These are phyloP conservation scores for Varanus komodoensis DNA, from an alignment of 2,113 vertebrate genomes.

Conservation along the genomic window DNA sequence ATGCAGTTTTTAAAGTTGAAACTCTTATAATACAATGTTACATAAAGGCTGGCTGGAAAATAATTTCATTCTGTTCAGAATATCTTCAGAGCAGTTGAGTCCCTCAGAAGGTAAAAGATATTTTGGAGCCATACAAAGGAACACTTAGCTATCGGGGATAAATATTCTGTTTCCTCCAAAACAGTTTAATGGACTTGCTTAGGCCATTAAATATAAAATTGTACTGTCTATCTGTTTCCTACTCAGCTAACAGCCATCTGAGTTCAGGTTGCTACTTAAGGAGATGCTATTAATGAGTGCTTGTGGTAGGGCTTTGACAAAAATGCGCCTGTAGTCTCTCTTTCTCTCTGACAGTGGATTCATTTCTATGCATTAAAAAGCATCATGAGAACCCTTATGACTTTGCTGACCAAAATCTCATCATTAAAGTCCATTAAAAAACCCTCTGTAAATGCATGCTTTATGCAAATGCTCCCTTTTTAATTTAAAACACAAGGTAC, in stretches of 20 bases:
- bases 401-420: conserved; percentile 15
- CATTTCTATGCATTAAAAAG: conserved; percentile 8
- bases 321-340: conserved; percentile 2
- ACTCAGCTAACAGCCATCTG: conserved; percentile 13
- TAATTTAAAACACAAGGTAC: conserved; percentile 22
- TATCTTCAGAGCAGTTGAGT: not conserved
- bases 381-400: not conserved
- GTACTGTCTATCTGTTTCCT: conserved; percentile 3
- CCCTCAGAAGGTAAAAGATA: not conserved
- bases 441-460: not conserved
- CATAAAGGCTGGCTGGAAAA: conserved; percentile 2
- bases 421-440: conserved; percentile 7
- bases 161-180: conserved; percentile 10
- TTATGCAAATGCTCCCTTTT: conserved; percentile 27
- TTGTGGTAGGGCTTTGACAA: not conserved
- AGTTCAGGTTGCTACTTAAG: conserved; percentile 10
- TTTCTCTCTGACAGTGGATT: not conserved
- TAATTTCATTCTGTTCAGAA: conserved; percentile 4
- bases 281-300: not conserved
- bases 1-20: not conserved
- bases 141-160: not conserved
- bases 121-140: not conserved
- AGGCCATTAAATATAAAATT: conserved; percentile 41
- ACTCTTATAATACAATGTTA: not conserved
- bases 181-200: conserved; percentile 13